These are phyloP conservation scores for Oryzias woworae DNA, from an alignment of 2,113 vertebrate genomes.

Conservation along the genomic window DNA sequence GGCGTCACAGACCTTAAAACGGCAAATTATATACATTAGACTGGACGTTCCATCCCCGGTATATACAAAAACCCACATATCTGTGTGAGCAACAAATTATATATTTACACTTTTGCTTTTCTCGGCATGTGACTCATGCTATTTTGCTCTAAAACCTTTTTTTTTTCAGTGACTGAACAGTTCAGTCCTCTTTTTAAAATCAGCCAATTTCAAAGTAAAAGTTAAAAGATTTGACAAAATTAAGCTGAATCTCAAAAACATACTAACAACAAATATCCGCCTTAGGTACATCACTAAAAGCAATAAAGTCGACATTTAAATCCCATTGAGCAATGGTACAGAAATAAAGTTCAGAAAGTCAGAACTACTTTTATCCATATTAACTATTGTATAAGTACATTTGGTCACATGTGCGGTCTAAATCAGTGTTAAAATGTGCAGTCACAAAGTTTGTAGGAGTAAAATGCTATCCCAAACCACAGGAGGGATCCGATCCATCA, in stretches of 20 bases:
- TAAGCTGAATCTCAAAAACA: slow-evolving; percentile 37
- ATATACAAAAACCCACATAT: slow-evolving; percentile 56
- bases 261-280: slow-evolving; percentile 27
- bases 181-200: slow-evolving; percentile 28
- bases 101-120: slow-evolving; percentile 71
- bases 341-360: slow-evolving; percentile 34
- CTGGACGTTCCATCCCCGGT: slow-evolving; percentile 45
- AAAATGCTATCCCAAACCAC: slow-evolving; percentile 48
- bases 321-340: slow-evolving; percentile 34
- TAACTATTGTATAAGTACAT: slow-evolving; percentile 26
- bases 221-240: slow-evolving; percentile 42
- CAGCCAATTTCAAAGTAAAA: slow-evolving; percentile 34
- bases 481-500: slow-evolving; percentile 53
- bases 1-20: slow-evolving; percentile 65
- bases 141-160: slow-evolving; percentile 37
- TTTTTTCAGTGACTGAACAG: slow-evolving; percentile 62
- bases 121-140: slow-evolving; percentile 25
- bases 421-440: slow-evolving; percentile 21
- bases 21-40: slow-evolving; percentile 64
- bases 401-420: slow-evolving; percentile 21
- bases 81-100: slow-evolving; percentile 37
- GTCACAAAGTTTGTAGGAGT: slow-evolving; percentile 26
- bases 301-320: slow-evolving; percentile 31
- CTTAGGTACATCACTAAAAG: slow-evolving; percentile 8
- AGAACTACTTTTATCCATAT: slow-evolving; percentile 28